Conservation (phyloP, 2,797 vertebrate species). For the Phylloscopus collybita region DNA sequence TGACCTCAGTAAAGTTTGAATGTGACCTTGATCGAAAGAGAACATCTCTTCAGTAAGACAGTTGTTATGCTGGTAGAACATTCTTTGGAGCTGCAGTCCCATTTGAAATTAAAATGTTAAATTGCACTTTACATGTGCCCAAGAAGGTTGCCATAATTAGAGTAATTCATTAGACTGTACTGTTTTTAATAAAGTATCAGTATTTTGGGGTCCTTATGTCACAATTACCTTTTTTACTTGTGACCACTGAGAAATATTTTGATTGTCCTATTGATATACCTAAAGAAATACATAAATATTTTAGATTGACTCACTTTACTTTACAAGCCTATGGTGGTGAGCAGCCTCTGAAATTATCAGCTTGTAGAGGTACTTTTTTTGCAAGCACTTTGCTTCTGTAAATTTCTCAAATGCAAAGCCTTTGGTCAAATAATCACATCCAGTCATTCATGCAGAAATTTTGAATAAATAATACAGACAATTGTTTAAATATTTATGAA, state of each 20-base stretch:
- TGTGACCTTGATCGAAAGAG: not conserved
- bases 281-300: not conserved
- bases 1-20: not conserved
- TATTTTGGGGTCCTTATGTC: not conserved
- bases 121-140: not conserved
- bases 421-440: not conserved
- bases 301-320: not conserved
- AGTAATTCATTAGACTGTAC: not conserved
- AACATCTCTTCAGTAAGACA: not conserved
- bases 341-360: not conserved
- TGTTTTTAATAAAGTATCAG: not conserved
- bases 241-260: not conserved
- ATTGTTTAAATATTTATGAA: not conserved
- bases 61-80: not conserved
- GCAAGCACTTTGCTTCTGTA: not conserved
- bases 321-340: not conserved
- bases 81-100: not conserved
- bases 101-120: not conserved
- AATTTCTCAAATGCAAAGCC: not conserved
- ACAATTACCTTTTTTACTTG: not conserved
- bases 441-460: not conserved
- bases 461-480: not conserved
- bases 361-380: not conserved
- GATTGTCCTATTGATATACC: not conserved
- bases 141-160: not conserved